Evolutionary conservation across 2,888 invertebrate species (phyloP), one percentile per base, ranked within the genome.

Genomic region (Pterobdella sp.): DNA sequence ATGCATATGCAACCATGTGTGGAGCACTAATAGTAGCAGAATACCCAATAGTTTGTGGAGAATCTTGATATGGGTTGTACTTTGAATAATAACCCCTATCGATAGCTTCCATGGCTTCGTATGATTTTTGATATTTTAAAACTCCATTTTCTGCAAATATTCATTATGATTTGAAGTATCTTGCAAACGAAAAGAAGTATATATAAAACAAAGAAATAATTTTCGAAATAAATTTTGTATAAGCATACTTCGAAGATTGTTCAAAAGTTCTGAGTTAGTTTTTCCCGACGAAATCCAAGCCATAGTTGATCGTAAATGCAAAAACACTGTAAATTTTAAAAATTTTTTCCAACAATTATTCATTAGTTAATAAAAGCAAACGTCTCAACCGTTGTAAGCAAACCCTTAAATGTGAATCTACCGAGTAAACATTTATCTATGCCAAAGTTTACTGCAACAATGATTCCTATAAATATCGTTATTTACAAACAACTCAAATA

Each of bases 11-110:
- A 75, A 84, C 83, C 83, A 84, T 84, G 72, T 84, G 83, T 32
- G 83, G 83, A n/a, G 84, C 84, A 77, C 82, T 82, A 67, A 84
- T 84, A 7, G 84, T 84, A 3, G 94, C 96, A 35, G 92, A 91
- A 82, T 88, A 94, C 67, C 97, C 96, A 81, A 98, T 97, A 69
- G 90, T 88, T 75, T 83, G 83, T 35, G 84, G 84, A 1, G 82
- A 81, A 74, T 84, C 84, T 36, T 78, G 78, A 76, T 84, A 84
- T 1, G 81, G 79, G 75, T 80, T 81, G 64, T 75, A 74, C 68
- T 79, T 80, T 73, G 79, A 79, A 76, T 80, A 84, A 71, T 81
- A 75, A n/a, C 77, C 79, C 72, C 84, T 76, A 76, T 84, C 84
- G 1, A 84, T 82, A 26, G 76, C 72, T 74, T 79, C 79, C 84